These are phyloP conservation scores for Nephrotoma appendiculata DNA, from an alignment of 2,888 invertebrate genomes.

Conservation along the genomic window DNA sequence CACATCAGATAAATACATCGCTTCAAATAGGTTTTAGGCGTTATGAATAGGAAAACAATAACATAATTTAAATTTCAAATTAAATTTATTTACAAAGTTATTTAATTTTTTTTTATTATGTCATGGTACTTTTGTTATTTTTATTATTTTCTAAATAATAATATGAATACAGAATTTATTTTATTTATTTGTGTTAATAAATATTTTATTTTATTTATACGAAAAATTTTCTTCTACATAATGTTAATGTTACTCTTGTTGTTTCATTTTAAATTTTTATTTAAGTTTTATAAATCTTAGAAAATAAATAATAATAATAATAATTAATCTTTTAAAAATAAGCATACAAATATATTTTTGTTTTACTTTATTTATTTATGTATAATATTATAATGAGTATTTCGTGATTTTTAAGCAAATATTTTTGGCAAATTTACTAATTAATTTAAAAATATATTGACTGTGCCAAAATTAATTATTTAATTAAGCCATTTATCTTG, in stretches of 20 bases:
- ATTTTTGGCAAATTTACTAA: neutral
- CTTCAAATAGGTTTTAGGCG: no score
- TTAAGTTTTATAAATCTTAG: neutral
- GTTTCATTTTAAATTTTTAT: neutral
- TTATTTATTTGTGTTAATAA: neutral
- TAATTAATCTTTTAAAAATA: neutral
- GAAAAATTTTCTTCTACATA: neutral
- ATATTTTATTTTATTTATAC: neutral
- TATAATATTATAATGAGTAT: neutral
- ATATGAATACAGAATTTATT: neutral
- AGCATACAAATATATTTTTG: neutral
- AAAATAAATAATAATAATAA: neutral
- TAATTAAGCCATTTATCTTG: neutral
- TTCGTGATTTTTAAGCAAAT: neutral
- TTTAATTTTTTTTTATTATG: neutral
- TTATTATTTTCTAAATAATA: neutral
- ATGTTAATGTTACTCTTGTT: neutral
- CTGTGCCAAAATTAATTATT: neutral
- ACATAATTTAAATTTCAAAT: no score
- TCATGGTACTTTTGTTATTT: neutral
- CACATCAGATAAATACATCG: no score
- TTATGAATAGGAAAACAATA: no score
- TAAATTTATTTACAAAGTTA: neutral
- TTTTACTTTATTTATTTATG: neutral
- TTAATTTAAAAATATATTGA: neutral